phyloP scores from a whole-genome alignment of 1,140 invertebrate genomes.

The Metopolophium dirhodum region DNA sequence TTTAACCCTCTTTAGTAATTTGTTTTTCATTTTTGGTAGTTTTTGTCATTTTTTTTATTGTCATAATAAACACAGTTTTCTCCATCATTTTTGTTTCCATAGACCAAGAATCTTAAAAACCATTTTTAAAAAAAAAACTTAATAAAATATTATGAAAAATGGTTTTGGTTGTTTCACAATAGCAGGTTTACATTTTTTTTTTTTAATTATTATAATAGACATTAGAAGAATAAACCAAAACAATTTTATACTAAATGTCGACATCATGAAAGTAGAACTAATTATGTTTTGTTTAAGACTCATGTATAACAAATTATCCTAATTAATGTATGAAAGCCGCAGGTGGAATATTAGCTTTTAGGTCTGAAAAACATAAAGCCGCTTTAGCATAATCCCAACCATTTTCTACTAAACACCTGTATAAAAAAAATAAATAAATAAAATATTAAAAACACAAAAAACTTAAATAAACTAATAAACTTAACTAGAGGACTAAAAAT shows the following conservation, averaged over 20 bases:
- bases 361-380: constrained; percentile 34
- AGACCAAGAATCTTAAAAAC: background rate
- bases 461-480: background rate
- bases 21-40: background rate
- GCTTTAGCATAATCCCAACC: constrained; percentile 45
- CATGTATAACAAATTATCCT: background rate
- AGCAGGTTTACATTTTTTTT: constrained; percentile 3
- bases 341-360: constrained; percentile 38
- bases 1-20: background rate
- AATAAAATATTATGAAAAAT: background rate
- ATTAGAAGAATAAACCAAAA: background rate
- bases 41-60: background rate
- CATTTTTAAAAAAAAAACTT: background rate
- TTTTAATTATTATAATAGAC: background rate
- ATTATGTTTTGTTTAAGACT: background rate
- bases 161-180: background rate
- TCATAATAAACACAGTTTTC: background rate
- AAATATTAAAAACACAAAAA: background rate
- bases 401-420: constrained; percentile 43
- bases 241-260: background rate
- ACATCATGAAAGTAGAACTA: background rate
- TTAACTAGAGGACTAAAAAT: background rate
- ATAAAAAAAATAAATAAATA: background rate
- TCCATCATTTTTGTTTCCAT: background rate
- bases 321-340: constrained; percentile 6